Conservation (phyloP, 2,888 invertebrate genomes). For the Clunio marinus region DNA sequence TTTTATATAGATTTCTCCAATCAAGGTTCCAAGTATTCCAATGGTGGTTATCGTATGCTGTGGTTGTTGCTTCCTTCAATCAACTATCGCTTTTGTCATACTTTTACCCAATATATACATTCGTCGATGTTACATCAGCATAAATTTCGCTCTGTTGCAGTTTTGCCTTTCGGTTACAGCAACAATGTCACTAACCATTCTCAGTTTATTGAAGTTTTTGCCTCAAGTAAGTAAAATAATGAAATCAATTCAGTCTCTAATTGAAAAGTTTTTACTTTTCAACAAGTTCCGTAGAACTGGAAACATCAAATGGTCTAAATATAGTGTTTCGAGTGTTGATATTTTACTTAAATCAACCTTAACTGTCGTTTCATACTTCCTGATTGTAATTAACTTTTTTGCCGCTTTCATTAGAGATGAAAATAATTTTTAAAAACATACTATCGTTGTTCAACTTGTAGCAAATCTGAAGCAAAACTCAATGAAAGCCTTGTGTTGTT, state of each 20-base stretch:
- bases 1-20: constrained; percentile 44
- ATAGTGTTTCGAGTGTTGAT: too few relatives aligned
- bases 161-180: constrained; percentile 66
- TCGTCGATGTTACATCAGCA: constrained; percentile 55
- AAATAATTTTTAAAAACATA: too few relatives aligned
- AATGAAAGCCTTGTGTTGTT: too few relatives aligned
- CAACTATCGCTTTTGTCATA: constrained; percentile 50
- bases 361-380: too few relatives aligned
- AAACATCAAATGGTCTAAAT: too few relatives aligned
- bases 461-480: too few relatives aligned
- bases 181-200: constrained; percentile 61
- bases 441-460: too few relatives aligned
- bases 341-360: too few relatives aligned
- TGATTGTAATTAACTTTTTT: too few relatives aligned
- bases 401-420: too few relatives aligned
- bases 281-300: too few relatives aligned
- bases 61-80: constrained; percentile 50
- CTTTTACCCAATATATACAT: constrained; percentile 51
- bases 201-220: constrained; percentile 53
- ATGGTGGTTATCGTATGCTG: constrained; percentile 51
- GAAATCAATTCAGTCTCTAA: background rate
- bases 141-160: constrained; percentile 64
- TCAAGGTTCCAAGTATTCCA: constrained; percentile 46
- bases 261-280: background rate
- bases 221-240: constrained; percentile 51